phyloP scores from a whole-genome alignment of 1,140 invertebrate species.

The Aphelinus certus region DNA sequence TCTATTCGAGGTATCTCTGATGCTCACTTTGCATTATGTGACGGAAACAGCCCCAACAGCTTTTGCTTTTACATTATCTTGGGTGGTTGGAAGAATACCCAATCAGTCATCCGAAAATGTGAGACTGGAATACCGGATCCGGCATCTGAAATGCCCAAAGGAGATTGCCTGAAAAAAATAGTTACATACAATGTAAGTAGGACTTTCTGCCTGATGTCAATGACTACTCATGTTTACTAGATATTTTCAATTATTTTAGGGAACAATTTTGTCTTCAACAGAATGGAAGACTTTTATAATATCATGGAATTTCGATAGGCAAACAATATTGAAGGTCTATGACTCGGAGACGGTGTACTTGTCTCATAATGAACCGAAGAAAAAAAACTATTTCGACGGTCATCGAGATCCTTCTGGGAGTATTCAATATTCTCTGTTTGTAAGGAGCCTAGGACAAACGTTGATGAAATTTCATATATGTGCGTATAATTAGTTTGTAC shows the following conservation, averaged over 20 bases:
- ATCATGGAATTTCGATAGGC: constrained; percentile 18
- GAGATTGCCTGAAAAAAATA: neutral
- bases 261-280: neutral
- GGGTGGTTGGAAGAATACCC: constrained; percentile 26
- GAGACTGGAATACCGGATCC: constrained; percentile 22
- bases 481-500: neutral
- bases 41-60: neutral
- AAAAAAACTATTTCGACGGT: neutral
- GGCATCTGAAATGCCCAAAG: neutral
- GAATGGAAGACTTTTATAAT: constrained; percentile 31
- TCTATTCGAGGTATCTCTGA: constrained; percentile 18
- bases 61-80: constrained; percentile 25
- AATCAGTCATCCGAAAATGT: constrained; percentile 25
- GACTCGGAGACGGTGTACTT: constrained; percentile 9
- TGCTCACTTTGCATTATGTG: constrained; percentile 27
- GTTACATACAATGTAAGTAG: neutral
- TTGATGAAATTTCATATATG: constrained; percentile 32
- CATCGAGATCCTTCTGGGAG: neutral
- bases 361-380: neutral
- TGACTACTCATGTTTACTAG: too few relatives aligned
- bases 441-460: neutral
- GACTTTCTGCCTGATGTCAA: neutral
- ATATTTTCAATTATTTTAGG: neutral
- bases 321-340: neutral
- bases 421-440: constrained; percentile 10